phyloP scores from a whole-genome alignment of 1,140 invertebrate genomes.

The Asobara japonica region DNA sequence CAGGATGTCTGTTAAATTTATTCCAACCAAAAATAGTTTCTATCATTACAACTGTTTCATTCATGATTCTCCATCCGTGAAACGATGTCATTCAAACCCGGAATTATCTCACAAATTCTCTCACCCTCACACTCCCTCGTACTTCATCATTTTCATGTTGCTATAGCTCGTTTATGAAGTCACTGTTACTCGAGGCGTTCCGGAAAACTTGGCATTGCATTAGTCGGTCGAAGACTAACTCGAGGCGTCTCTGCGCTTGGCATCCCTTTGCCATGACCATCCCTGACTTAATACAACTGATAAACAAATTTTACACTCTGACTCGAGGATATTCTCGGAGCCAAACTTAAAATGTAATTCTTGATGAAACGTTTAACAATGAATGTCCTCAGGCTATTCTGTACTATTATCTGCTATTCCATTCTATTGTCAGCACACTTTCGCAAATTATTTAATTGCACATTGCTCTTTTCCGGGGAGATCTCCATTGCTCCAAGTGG shows the following conservation, averaged over 20 bases:
- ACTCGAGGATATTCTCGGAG: not conserved
- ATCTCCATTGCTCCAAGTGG: not conserved
- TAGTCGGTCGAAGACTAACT: not conserved
- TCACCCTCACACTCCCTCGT: not conserved
- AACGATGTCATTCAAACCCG: not conserved
- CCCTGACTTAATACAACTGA: not conserved
- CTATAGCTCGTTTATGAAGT: conserved; percentile 6
- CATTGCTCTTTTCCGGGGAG: not conserved
- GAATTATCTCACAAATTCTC: not conserved
- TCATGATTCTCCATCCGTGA: not conserved
- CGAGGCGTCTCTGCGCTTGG: not conserved
- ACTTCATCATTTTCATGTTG: not conserved
- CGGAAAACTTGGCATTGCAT: not conserved
- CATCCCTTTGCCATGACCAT: not conserved
- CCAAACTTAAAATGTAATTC: not conserved
- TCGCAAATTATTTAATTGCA: not conserved
- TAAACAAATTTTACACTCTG: not conserved
- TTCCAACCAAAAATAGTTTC: no score
- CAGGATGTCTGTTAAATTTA: no score
- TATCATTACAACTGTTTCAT: not conserved
- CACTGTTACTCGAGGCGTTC: not conserved
- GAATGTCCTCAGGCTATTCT: not conserved
- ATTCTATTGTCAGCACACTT: not conserved
- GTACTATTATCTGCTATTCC: not conserved
- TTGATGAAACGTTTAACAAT: not conserved